These are phyloP conservation scores for Coecobrya sp. DNA, from an alignment of 2,888 invertebrate species.

Conservation along the genomic window DNA sequence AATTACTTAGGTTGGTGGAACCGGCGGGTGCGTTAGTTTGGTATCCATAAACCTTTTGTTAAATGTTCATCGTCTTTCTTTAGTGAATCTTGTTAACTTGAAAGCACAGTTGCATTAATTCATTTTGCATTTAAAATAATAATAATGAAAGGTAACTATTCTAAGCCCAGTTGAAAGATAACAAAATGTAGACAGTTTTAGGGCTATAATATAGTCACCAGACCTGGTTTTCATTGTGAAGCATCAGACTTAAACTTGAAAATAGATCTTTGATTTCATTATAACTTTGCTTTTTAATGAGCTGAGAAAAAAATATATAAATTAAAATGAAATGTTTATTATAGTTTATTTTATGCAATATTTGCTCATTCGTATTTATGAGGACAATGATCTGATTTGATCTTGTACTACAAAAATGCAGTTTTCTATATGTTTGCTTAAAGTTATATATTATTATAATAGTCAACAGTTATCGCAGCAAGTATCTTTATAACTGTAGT, in stretches of 20 bases:
- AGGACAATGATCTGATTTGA: conserved; percentile 43
- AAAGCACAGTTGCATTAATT: too few relatives aligned
- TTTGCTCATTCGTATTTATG: conserved; percentile 11
- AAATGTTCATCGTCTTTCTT: too few relatives aligned
- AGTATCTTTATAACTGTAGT: conserved; percentile 67
- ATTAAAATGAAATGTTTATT: too few relatives aligned
- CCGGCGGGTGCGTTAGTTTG: too few relatives aligned
- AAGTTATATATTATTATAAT: conserved; percentile 10
- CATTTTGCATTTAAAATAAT: too few relatives aligned
- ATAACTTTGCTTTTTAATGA: too few relatives aligned
- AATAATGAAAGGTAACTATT: too few relatives aligned
- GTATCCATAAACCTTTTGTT: too few relatives aligned
- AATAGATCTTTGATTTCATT: not conserved
- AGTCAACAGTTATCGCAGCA: conserved; percentile 66
- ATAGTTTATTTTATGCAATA: not conserved
- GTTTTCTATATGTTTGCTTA: conserved; percentile 53
- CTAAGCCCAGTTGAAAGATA: too few relatives aligned
- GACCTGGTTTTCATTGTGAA: not conserved
- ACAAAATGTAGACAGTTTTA: too few relatives aligned
- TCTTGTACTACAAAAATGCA: not conserved
- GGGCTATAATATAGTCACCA: not conserved
- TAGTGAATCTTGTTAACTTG: too few relatives aligned
- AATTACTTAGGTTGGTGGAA: too few relatives aligned
- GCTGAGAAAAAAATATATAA: not conserved
- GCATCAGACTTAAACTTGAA: not conserved